Evolutionary conservation across 2,113 vertebrate genomes (phyloP).

Genomic region (Cyprichromis sp.): DNA sequence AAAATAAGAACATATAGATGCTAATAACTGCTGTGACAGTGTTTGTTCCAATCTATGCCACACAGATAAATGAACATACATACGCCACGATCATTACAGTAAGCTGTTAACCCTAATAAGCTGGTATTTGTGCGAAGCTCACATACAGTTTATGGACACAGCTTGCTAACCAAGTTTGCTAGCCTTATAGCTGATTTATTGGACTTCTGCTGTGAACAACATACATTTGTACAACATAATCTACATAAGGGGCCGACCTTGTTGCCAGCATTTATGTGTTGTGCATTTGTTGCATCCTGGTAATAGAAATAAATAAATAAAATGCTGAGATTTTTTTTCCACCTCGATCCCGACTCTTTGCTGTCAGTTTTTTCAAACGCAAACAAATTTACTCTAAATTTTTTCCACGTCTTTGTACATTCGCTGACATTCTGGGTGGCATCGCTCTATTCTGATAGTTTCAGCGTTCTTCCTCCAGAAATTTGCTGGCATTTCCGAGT

Average conservation of each 20-base stretch:
- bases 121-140: neutral
- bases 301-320: neutral
- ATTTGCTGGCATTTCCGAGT: neutral
- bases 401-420: neutral
- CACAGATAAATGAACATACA: rapidly evolving
- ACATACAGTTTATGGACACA: neutral
- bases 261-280: neutral
- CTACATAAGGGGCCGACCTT: neutral
- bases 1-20: neutral
- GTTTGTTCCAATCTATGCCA: neutral
- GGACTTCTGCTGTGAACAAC: neutral
- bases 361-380: neutral
- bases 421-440: neutral
- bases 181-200: neutral
- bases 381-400: neutral
- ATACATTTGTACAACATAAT: neutral
- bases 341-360: rapidly evolving
- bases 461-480: rapidly evolving
- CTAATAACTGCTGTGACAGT: neutral
- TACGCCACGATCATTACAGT: neutral
- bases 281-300: neutral
- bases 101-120: neutral
- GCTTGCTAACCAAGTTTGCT: neutral
- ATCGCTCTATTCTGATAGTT: neutral
- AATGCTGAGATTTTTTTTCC: neutral